Percentiles rank a stretch among this genome's conserved stretches.
Conservation (phyloP, 2,888 invertebrate genomes). For the Cryptosula pallasiana region DNA sequence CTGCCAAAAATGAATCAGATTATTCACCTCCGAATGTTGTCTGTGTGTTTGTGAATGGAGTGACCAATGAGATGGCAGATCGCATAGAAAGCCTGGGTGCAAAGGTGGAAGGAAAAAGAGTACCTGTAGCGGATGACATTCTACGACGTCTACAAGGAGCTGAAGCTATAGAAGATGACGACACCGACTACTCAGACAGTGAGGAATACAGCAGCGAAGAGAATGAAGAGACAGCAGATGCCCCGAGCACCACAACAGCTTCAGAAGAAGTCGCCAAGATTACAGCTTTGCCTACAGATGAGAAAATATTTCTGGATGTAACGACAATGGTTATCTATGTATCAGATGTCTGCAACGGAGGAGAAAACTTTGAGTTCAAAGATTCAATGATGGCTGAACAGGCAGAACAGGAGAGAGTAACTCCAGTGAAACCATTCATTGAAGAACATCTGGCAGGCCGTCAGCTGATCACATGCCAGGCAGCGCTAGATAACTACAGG, state of each 20-base stretch:
- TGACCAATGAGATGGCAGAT: conserved; percentile 66
- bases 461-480: conserved; percentile 51
- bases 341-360: conserved; percentile 83
- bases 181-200: background rate
- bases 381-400: conserved; percentile 73
- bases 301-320: conserved; percentile 72
- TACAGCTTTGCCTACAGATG: background rate
- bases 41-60: conserved; percentile 77
- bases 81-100: conserved; percentile 64
- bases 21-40: conserved; percentile 73
- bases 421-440: conserved; percentile 68
- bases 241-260: too few relatives aligned
- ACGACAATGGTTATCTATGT: conserved; percentile 85
- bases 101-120: conserved; percentile 13
- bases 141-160: background rate
- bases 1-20: conserved; percentile 71
- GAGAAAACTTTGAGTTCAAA: conserved; percentile 54
- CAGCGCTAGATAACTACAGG: conserved; percentile 74
- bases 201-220: background rate
- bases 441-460: background rate
- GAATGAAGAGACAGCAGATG: background rate
- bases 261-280: background rate
- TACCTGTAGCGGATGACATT: background rate
- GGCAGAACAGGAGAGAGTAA: conserved; percentile 71
- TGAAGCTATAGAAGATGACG: background rate